Evolutionary conservation across 2,113 vertebrate genomes (phyloP).

Genomic region (Varanus salvator): DNA sequence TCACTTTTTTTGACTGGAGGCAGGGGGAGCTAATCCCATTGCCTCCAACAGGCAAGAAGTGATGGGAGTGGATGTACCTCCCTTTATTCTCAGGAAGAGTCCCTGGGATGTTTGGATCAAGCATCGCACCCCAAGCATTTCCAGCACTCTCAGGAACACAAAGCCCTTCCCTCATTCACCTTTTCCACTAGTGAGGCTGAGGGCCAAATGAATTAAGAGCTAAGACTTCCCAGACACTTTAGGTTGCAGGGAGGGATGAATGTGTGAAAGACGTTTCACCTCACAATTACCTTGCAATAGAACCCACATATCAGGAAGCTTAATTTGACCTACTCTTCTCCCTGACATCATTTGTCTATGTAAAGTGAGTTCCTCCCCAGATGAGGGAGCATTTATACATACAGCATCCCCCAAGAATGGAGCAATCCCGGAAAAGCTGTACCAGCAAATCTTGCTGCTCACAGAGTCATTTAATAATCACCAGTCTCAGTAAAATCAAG

Average conservation of each 20-base stretch:
- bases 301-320: background rate
- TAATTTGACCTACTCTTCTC: background rate
- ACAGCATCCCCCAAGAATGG: background rate
- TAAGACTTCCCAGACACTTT: background rate
- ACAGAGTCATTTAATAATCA: background rate
- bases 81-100: background rate
- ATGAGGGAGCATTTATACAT: background rate
- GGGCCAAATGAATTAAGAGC: background rate
- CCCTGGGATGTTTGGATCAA: background rate
- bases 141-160: background rate
- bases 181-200: background rate
- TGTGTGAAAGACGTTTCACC: no score
- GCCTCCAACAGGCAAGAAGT: no score
- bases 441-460: background rate
- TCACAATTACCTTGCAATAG: background rate
- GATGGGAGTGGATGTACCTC: background rate
- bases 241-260: no score
- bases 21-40: background rate
- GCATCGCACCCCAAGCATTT: background rate
- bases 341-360: background rate
- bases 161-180: background rate
- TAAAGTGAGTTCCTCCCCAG: background rate
- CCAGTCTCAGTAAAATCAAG: background rate
- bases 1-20: background rate
- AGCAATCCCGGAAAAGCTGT: background rate